Conservation (phyloP, 2,113 vertebrate genomes). For the Chaetura pelagica region DNA sequence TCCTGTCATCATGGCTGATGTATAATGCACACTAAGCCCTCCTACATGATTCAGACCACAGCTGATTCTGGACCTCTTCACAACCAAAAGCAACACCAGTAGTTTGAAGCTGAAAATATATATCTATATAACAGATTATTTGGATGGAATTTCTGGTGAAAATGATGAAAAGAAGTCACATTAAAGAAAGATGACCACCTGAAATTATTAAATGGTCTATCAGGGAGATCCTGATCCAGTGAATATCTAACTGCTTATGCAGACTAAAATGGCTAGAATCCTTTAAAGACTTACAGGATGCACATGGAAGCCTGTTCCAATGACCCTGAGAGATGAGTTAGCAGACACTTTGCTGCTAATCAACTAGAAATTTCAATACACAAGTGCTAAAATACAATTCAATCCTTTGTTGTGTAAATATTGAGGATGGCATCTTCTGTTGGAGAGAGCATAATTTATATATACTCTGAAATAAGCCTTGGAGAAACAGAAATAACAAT, state of each 20-base stretch:
- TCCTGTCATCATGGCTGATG: not conserved
- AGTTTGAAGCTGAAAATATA: not conserved
- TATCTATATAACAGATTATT: not conserved
- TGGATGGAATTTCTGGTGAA: not conserved
- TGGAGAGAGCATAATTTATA: not conserved
- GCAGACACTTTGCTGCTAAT: not conserved
- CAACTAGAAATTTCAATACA: not conserved
- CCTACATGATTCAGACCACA: not conserved
- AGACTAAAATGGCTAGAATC: not conserved
- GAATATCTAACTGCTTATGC: not conserved
- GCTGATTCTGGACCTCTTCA: not conserved
- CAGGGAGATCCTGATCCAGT: not conserved
- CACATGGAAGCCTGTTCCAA: not conserved
- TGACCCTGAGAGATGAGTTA: not conserved
- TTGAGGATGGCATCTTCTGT: not conserved
- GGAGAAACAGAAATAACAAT: not conserved
- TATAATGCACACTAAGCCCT: not conserved
- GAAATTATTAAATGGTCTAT: not conserved
- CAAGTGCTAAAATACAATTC: not conserved
- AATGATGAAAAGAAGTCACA: not conserved
- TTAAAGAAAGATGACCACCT: not conserved
- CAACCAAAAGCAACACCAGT: not conserved
- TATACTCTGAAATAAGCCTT: not conserved
- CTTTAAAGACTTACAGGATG: not conserved
- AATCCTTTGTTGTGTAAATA: not conserved